Evolutionary conservation across 2,113 vertebrate species (phyloP), one percentile per base, ranked within the genome.

Genomic region (Paramormyrops kingsleyae): DNA sequence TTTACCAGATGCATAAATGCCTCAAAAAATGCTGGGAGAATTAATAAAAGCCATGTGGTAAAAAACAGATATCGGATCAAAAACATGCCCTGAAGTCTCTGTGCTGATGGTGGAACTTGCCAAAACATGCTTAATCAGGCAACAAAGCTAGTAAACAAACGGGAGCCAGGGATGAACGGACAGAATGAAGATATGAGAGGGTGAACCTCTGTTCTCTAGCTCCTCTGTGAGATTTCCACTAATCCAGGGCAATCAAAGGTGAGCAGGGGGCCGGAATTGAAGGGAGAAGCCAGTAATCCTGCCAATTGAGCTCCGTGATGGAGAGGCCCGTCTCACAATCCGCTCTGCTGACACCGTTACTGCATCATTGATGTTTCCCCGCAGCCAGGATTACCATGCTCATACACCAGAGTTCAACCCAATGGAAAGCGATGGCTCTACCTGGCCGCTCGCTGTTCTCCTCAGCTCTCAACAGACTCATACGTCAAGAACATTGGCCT

Each of bases 161-260:
- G 19, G 39, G 87, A 90, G 59, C 50, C 47, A 35, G 50, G 74
- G 74, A 35, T 56, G 31, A 70, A 24, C 21, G 21, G 4, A 39
- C 2, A 46, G 27, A 44, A 74, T 42, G 53, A 70, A 52, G 53
- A 89, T 66, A 62, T 13, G 46, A 87, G 47, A 83, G 59, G n/a
- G 42, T 59, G 84, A 88, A 8, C 19, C 21, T 44, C 59, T n/a
- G 6, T 42, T 59, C 19, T 56, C 62, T n/a, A 87, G 59, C 89
- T 89, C 21, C 24, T 35, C 62, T 19, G 7, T 44, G 47, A 86
- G 86, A 46, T 91, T 87, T 80, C 13, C n/a, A 42, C 89, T 90
- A 85, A 88, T 89, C 88, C 66, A 42, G 52, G 80, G 86, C 88
- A 88, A 90, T 89, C 83, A 66, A 88, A 90, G 88, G 86, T 50